Evolutionary conservation across 2,888 invertebrate species (phyloP).

Genomic region (Platycheirus albimanus): DNA sequence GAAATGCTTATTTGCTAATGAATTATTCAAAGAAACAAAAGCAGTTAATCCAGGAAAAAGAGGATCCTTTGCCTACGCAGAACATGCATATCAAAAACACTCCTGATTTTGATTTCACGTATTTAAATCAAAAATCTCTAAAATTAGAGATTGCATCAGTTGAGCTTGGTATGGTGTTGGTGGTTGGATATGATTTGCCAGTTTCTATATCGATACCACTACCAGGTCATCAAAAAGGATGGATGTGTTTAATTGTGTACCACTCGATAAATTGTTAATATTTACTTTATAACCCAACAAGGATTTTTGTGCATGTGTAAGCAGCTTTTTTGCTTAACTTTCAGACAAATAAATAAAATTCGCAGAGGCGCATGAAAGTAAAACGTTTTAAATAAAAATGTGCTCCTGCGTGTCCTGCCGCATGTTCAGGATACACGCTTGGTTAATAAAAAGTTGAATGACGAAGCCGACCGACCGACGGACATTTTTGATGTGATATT

Average conservation of each 20-base stretch:
- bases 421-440: not conserved
- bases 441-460: not conserved
- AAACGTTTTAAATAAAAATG: constrained; percentile 29
- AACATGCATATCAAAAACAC: not conserved
- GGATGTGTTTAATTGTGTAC: constrained; percentile 43
- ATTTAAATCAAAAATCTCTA: constrained; percentile 37
- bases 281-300: constrained; percentile 40
- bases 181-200: too few species aligned
- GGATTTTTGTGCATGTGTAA: constrained; percentile 56
- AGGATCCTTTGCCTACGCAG: not conserved
- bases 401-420: not conserved
- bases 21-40: constrained; percentile 34
- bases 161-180: too few species aligned
- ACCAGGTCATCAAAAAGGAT: too few species aligned
- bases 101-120: not conserved
- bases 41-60: constrained; percentile 31
- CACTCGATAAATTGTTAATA: constrained; percentile 46
- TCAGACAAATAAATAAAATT: constrained; percentile 59
- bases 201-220: too few species aligned
- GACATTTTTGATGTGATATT: not conserved
- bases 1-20: constrained; percentile 25
- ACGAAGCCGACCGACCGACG: not conserved
- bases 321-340: constrained; percentile 60
- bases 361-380: not conserved
- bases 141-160: too few species aligned